Base-by-base conservation (phyloP, 2,113 vertebrate species). In the Callionymus lyra region DNA sequence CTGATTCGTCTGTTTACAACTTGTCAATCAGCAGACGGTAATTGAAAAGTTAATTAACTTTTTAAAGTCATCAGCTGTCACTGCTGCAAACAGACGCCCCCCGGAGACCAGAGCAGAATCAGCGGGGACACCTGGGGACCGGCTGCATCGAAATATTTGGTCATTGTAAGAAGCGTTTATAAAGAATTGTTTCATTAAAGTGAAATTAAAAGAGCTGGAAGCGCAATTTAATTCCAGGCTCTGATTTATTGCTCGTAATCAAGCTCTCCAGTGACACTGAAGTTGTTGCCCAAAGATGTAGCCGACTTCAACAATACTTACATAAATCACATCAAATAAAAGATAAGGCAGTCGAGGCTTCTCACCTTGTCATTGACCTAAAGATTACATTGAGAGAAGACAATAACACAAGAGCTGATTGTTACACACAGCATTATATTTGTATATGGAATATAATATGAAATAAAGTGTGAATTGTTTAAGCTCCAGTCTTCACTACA, bases 11-110 rank as follows among this genome's bases (percentile, higher is more conserved):
- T 13, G 13, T 37, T 13, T 37, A 6, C 34, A 14, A 38, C 36
- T 16, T 1, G 21, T 27, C 21, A 4, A 8, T 27, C 21, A 27
- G 21, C 21, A 10, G 36, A 16, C 9, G 36, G 13, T 13, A 91
- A 97, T 93, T 92, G 90, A 90, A 91, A 94, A 93, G 87, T 91
- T 91, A 97, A 95, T 95, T 94, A 92, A 91, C 88, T 95, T 92
- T 88, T 85, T 87, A 85, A 91, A 90, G 89, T 86, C 90, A 89
- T 94, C 91, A 91, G 89, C 91, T 94, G 91, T 91, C 90, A 89
- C 84, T 89, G 88, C 85, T 75, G 85, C 85, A 85, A 86, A 88
- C 70, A 62, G 62, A 62, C 87, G 91, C 86, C 38, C 17, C 88
- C 31, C 1, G 90, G 78, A 91, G 87, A 76, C 65, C 66, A 70